Evolutionary conservation across 2,113 vertebrate genomes (phyloP), one percentile per base, ranked within the genome.

Genomic region (Tenebrosternarchus preto): DNA sequence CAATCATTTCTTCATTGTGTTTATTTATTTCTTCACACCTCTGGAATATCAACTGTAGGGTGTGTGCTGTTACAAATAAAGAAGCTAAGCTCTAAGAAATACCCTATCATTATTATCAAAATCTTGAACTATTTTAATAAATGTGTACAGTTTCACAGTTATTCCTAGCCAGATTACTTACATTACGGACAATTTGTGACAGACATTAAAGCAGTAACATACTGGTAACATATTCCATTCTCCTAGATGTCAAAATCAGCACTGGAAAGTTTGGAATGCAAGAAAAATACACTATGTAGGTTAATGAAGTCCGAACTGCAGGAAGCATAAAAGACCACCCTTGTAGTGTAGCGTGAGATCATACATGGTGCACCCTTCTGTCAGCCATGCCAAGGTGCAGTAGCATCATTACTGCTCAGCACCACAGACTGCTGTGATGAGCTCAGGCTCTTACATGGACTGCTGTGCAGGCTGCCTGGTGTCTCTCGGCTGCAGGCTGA

Each of bases 401-500:
- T 5, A 43, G 57, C 24, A 29, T 76, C 22, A 29, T 43, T 43
- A 5, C 29, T 57, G 31, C 19, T 4, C 1, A 24, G 16, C 24
- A 7, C 27, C 31, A 67, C 4, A 19, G 63, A 20, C 43, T 8
- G 19, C 27, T 66, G 15, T 36, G 9, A 67, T 27, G 43, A 20
- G 19, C 56, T 50, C 27, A 0, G 31, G 31, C 46, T 64, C 78
- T 83, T 82, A 80, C 69, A 75, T 53, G 25, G 22, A 4, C 16
- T 75, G 12, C 46, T 7, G 17, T 8, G 57, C n/a, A 22, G 24
- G 61, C 33, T 59, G 78, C 56, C 74, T 19, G 15, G 19, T 55
- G 9, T 73, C 57, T 1, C 19, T 73, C 36, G 66, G 67, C 0
- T 93, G 91, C 74, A 94, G 68, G 70, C 90, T 50, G 3, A 94